Percentiles rank a stretch among this genome's conserved stretches.
Conservation (phyloP, 2,113 vertebrate genomes). For the Pterocles burchelli region DNA sequence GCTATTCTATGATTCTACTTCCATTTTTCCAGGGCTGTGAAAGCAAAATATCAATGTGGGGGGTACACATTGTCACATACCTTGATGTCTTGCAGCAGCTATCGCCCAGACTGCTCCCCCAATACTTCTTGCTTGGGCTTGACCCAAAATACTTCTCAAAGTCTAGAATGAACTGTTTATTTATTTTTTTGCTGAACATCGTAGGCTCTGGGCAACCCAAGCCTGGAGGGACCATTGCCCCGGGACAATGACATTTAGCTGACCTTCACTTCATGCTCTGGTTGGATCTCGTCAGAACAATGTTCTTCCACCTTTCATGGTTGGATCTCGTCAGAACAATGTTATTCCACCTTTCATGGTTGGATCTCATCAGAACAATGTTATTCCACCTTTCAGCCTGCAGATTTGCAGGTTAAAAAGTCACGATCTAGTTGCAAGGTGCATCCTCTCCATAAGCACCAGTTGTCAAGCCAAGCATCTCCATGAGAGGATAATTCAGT, state of each 20-base stretch:
- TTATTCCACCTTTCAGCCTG: not conserved
- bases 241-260: not conserved
- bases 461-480: not conserved
- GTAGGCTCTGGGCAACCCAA: not conserved
- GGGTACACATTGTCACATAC: not conserved
- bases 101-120: not conserved
- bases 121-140: not conserved
- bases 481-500: no score
- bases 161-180: not conserved
- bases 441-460: not conserved
- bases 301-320: not conserved
- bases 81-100: not conserved
- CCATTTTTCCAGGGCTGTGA: not conserved
- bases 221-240: not conserved
- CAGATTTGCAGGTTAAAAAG: not conserved
- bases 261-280: not conserved
- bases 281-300: rapidly evolving
- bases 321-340: no score
- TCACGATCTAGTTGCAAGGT: not conserved
- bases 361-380: rapidly evolving
- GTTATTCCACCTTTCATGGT: not conserved
- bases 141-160: not conserved
- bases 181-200: not conserved
- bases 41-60: not conserved
- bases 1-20: not conserved